Evolutionary conservation across 2,888 invertebrate species (phyloP).

Genomic region (Folsomia manolachei): DNA sequence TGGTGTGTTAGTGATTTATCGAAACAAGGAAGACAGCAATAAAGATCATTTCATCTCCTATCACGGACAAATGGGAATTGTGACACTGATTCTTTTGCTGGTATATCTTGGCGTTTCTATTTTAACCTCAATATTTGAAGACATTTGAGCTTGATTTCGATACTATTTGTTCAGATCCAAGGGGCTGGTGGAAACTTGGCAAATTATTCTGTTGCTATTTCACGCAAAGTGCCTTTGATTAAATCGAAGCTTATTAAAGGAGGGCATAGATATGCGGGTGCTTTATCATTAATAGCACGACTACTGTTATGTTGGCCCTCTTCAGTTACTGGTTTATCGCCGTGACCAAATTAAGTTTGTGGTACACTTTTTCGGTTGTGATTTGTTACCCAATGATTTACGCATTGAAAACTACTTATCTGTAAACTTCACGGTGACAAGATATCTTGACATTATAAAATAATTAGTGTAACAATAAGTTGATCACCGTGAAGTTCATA

Average conservation of each 20-base stretch:
- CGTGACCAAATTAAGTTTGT: slow-evolving; percentile 10
- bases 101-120: neutral
- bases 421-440: too few species aligned
- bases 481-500: too few species aligned
- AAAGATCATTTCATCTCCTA: slow-evolving; percentile 42
- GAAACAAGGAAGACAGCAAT: slow-evolving; percentile 34
- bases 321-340: slow-evolving; percentile 35
- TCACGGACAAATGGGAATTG: slow-evolving; percentile 40
- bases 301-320: slow-evolving; percentile 33
- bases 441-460: neutral
- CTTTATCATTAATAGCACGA: slow-evolving; percentile 26
- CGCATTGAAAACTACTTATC: slow-evolving; percentile 13
- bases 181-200: slow-evolving; percentile 40
- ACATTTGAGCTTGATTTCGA: neutral
- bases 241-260: slow-evolving; percentile 34
- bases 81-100: slow-evolving; percentile 25
- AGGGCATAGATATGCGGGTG: slow-evolving; percentile 38
- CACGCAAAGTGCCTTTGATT: slow-evolving; percentile 22
- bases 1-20: slow-evolving; percentile 39
- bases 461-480: too few species aligned
- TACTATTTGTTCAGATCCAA: slow-evolving; percentile 11
- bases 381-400: slow-evolving; percentile 21
- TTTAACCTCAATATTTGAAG: neutral
- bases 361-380: slow-evolving; percentile 16
- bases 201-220: slow-evolving; percentile 31